Evolutionary conservation across 2,888 invertebrate genomes (phyloP).

Genomic region (Bruchidius siliquastri): DNA sequence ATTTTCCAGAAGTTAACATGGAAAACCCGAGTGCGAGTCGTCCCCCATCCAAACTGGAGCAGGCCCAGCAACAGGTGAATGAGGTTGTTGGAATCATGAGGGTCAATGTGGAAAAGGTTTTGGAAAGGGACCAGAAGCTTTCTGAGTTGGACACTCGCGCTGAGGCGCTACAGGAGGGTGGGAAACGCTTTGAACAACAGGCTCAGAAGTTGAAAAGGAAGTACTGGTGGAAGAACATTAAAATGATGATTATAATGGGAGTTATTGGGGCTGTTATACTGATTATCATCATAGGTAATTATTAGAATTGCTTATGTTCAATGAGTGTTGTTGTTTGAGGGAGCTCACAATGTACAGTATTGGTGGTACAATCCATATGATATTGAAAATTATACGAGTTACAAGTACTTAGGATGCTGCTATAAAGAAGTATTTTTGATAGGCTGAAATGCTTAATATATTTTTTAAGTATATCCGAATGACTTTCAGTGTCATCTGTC

Average conservation of each 20-base stretch:
- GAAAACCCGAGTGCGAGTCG: constrained; percentile 32
- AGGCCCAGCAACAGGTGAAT: constrained; percentile 47
- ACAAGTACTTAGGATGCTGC: too few relatives aligned
- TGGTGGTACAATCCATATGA: too few relatives aligned
- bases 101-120: constrained; percentile 91
- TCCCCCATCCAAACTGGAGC: constrained; percentile 38
- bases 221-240: constrained; percentile 96
- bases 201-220: constrained; percentile 95
- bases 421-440: too few relatives aligned
- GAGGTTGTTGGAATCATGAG: constrained; percentile 93
- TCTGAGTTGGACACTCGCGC: constrained; percentile 94
- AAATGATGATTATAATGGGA: constrained; percentile 93
- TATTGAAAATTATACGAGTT: too few relatives aligned
- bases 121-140: constrained; percentile 92
- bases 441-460: too few relatives aligned
- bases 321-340: too few relatives aligned
- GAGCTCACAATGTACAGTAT: too few relatives aligned
- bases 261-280: constrained; percentile 77
- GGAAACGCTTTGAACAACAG: constrained; percentile 95
- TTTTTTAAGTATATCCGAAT: too few relatives aligned
- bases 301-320: not conserved
- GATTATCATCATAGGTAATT: constrained; percentile 86
- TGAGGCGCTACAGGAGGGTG: constrained; percentile 90
- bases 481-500: too few relatives aligned
- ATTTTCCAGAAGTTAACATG: constrained; percentile 23